Conservation (phyloP, 2,888 invertebrate species). For the Polymixis lichenea region DNA sequence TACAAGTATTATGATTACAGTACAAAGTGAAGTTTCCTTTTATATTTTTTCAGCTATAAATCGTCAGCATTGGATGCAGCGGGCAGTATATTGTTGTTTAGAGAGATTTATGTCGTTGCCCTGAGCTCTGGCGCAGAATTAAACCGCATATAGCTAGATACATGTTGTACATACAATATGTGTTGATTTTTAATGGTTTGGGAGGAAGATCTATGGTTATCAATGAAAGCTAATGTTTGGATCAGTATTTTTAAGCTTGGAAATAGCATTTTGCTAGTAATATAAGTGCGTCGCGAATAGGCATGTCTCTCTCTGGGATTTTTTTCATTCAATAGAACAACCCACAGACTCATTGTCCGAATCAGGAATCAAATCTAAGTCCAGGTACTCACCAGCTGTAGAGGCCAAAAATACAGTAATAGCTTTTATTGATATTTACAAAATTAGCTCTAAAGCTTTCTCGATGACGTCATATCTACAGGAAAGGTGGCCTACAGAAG, state of each 20-base stretch:
- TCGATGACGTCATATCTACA: too few species aligned
- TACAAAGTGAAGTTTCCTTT: constrained; percentile 34
- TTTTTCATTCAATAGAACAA: too few species aligned
- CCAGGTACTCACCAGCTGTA: background rate
- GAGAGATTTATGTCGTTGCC: constrained; percentile 70
- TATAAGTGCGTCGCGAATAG: background rate
- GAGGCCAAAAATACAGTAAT: too few species aligned
- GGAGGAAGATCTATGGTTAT: constrained; percentile 23
- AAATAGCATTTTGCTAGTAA: background rate
- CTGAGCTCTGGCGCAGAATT: constrained; percentile 68
- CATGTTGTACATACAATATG: constrained; percentile 20
- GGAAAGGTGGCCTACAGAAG: too few species aligned
- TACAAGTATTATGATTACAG: constrained; percentile 7
- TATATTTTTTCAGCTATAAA: constrained; percentile 59
- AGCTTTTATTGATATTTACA: background rate
- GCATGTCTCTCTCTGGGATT: too few species aligned
- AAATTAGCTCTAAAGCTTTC: background rate
- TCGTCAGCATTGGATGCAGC: constrained; percentile 59
- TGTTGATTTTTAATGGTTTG: constrained; percentile 37
- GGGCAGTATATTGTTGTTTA: constrained; percentile 72
- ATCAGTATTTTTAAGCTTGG: background rate
- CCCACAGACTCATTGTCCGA: too few species aligned
- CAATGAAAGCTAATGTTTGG: background rate
- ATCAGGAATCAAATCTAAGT: background rate
- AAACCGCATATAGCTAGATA: constrained; percentile 60